A percentile compares a stretch with the other conserved stretches of the same genome.
Conservation (phyloP, 2,888 invertebrate species). For the Amphipyra berbera region DNA sequence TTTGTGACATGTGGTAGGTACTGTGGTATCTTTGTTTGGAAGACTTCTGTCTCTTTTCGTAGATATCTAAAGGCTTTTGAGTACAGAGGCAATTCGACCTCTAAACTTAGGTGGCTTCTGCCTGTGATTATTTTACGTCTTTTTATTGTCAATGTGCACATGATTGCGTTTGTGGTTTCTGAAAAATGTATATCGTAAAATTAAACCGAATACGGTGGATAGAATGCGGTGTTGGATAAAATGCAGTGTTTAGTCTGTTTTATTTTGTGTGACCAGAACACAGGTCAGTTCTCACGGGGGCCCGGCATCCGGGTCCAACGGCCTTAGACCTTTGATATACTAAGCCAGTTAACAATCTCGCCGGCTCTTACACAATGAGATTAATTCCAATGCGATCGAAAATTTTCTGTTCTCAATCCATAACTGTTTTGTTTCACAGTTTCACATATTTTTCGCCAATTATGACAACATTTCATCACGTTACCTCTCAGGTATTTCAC, state of each 20-base stretch:
- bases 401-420: not conserved
- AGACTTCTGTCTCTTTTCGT: no score
- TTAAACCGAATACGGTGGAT: no score
- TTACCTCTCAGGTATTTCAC: constrained; percentile 21
- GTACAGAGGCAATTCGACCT: no score
- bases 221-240: not conserved
- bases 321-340: constrained; percentile 43
- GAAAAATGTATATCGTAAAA: not conserved
- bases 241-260: constrained; percentile 7
- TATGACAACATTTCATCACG: constrained; percentile 26
- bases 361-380: not conserved
- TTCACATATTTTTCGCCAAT: constrained; percentile 22
- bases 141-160: no score
- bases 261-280: constrained; percentile 16
- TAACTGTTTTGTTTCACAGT: not conserved
- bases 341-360: constrained; percentile 6
- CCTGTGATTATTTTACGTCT: no score
- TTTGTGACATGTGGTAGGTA: no score
- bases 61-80: no score
- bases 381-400: not conserved
- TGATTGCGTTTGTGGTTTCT: not conserved
- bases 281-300: constrained; percentile 46
- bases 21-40: no score
- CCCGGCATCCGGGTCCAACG: constrained; percentile 43
- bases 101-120: no score